Evolutionary conservation across 2,888 invertebrate genomes (phyloP), one percentile per base, ranked within the genome.

Genomic region (Pseudoips prasinana): DNA sequence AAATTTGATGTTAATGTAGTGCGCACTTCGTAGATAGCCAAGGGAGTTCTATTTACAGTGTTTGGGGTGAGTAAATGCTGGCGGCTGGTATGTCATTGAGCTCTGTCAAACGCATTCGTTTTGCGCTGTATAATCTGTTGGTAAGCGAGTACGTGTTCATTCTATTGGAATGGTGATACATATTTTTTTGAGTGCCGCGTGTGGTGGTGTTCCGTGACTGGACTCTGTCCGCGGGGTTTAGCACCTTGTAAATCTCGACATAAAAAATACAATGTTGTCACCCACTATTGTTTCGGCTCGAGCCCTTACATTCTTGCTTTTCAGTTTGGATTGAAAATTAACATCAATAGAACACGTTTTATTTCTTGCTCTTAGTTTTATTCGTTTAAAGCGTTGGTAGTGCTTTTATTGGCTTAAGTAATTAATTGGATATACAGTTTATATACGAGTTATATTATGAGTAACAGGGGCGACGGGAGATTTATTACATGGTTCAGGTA

Each of bases 201-300:
- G 41, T 48, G 51, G 39, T 51, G 37, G 46, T 48, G 63, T 70
- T 83, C 70, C 86, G 86, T 86, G 85, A 79, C 83, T 60, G 46
- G 50, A 43, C 22, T 58, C 55, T 57, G 64, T 61, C 64, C 51
- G 64, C 55, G 28, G 48, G 83, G 74, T 77, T 84, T 83, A 83
- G 61, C 72, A 76, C 77, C 70, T 78, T 79, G 73, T 85, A 84
- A 85, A 84, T 84, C 71, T 70, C 28, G 48, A 53, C 68, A 73
- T 83, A 82, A 84, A 84, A 79, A 64, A 73, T 76, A 86, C 84
- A 82, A 79, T 81, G 83, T 84, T 68, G 74, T 60, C 54, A 42
- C 46, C 59, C 32, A 50, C 39, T 49, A 53, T 64, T 62, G 66
- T 71, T 74, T 67, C 45, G 65, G 60, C 48, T 41, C 47, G 47